Conservation (phyloP, 2,888 invertebrate genomes). For the Linhomoeus sp. region DNA sequence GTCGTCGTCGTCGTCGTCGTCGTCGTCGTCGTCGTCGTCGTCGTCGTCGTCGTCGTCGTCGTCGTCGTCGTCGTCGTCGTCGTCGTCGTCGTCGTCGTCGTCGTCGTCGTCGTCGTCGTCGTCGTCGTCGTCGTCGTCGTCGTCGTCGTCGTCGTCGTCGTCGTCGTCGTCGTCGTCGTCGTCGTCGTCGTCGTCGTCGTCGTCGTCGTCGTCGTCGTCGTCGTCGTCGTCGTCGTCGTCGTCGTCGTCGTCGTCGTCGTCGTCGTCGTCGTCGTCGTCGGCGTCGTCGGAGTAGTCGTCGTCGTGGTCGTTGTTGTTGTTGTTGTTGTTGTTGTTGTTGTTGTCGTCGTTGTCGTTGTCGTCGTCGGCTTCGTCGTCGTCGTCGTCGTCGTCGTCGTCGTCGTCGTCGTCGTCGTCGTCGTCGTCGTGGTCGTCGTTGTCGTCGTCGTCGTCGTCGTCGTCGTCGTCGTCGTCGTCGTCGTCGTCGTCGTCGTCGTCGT, state of each 20-base stretch:
- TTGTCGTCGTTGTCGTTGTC: background rate
- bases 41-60: background rate
- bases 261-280: background rate
- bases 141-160: background rate
- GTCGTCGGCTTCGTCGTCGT: too few relatives aligned
- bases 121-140: background rate
- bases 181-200: background rate
- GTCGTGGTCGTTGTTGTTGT: background rate
- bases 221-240: background rate
- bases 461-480: background rate
- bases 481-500: constrained; percentile 2
- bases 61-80: background rate
- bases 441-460: background rate
- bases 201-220: background rate
- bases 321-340: background rate
- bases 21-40: background rate
- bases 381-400: background rate
- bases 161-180: background rate
- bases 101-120: background rate
- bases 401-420: background rate
- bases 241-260: background rate
- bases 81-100: background rate
- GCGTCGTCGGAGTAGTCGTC: too few relatives aligned
- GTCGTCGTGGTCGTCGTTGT: background rate
- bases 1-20: background rate